Conservation (phyloP, 1,140 invertebrate genomes). For the Drosophila navojoa region DNA sequence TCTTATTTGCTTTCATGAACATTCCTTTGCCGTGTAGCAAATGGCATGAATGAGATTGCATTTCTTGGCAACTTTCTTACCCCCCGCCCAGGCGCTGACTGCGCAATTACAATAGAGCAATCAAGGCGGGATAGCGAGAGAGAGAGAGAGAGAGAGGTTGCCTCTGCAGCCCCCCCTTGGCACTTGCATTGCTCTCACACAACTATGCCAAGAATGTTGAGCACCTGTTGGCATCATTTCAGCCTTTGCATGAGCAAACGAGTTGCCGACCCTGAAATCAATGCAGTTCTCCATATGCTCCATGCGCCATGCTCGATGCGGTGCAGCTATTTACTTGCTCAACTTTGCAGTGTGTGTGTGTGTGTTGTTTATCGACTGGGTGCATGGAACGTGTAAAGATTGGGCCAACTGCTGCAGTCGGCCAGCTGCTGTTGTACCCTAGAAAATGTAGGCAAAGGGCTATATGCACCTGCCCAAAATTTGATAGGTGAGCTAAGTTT, state of each 20-base stretch:
- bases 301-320: neutral
- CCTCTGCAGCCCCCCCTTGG: neutral
- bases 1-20: neutral
- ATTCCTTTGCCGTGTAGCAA: neutral
- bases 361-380: slow-evolving; percentile 40
- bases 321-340: neutral
- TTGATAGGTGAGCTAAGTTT: too few species aligned
- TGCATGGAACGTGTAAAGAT: slow-evolving; percentile 36
- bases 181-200: slow-evolving; percentile 13
- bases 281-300: slow-evolving; percentile 23
- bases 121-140: slow-evolving; percentile 12
- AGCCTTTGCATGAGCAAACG: slow-evolving; percentile 21
- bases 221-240: slow-evolving; percentile 50
- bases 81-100: neutral
- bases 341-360: neutral
- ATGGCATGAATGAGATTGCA: slow-evolving; percentile 23
- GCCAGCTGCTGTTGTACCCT: slow-evolving; percentile 41
- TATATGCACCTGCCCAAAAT: neutral
- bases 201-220: slow-evolving; percentile 51
- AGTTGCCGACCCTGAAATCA: slow-evolving; percentile 48
- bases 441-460: neutral
- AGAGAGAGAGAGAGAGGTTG: neutral
- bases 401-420: slow-evolving; percentile 29
- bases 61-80: slow-evolving; percentile 8
- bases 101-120: slow-evolving; percentile 38